Evolutionary conservation across 2,888 invertebrate genomes (phyloP), one percentile per base, ranked within the genome.

Genomic region (Ctena decussata): DNA sequence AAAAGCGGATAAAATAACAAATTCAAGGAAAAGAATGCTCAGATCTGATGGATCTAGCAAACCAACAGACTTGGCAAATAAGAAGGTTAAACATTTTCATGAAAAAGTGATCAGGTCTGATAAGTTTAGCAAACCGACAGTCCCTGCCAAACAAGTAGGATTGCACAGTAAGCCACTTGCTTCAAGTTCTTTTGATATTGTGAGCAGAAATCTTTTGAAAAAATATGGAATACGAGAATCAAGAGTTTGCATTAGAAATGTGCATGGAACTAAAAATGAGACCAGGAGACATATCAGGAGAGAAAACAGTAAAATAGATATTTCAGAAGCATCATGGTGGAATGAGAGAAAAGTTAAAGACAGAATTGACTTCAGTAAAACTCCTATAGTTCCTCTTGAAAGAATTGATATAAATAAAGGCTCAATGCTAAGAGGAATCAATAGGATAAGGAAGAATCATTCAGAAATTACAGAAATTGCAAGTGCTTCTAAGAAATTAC

Each of bases 211-310:
- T 15, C 39, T 85, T 32, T 70, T 85, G 71, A 49, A 81, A 49
- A 60, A 73, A 46, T 85, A 78, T 78, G 80, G 80, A n/a, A 81
- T 85, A 8, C 70, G 46, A 44, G 70, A 65, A 5, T 74, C 60
- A 39, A 71, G 77, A 75, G 74, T 85, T 21, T 77, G 74, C 41
- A 39, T 85, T 5, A 81, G 30, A 12, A 21, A 65, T 32, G 21
- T 65, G 18, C 18, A 18, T 30, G 35, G 35, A 21, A 18, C 12
- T 11, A 21, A 65, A 35, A 30, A 8, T 12, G 32, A 30, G 2
- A 12, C 60, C 18, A 60, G 27, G 30, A 60, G 8, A 30, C 11
- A 35, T 1, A n/a, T 65, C 1, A 65, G 35, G 35, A 65, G 18
- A 35, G 30, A 35, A 35, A 35, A 65, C 18, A 65, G 65, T 35